Percentiles rank a stretch among this genome's conserved stretches.
Evolutionary conservation across 2,888 invertebrate species (phyloP).

Genomic region (Petrophora chlorosata): DNA sequence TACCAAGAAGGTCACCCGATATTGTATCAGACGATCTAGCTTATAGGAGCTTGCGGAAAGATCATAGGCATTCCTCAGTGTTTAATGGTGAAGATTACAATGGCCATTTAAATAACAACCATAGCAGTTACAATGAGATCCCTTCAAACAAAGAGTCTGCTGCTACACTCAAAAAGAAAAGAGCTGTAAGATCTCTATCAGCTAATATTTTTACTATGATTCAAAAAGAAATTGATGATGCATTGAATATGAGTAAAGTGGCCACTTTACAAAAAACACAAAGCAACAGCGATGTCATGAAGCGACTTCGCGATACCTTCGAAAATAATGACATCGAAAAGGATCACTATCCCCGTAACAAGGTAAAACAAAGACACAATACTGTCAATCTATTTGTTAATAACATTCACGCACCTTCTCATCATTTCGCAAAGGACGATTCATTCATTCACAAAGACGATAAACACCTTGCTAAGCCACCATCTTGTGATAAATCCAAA

Average conservation of each 20-base stretch:
- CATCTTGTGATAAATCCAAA: constrained; percentile 80
- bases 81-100: constrained; percentile 76
- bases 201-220: constrained; percentile 92
- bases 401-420: constrained; percentile 72
- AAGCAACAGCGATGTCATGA: constrained; percentile 85
- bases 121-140: constrained; percentile 60
- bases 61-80: constrained; percentile 84
- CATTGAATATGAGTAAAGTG: constrained; percentile 77
- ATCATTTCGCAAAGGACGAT: constrained; percentile 80
- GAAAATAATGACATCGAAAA: constrained; percentile 74
- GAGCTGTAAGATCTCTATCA: constrained; percentile 91
- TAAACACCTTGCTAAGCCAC: constrained; percentile 75
- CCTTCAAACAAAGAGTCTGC: constrained; percentile 64
- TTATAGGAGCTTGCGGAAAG: constrained; percentile 92
- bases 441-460: constrained; percentile 79
- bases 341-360: constrained; percentile 74
- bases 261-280: constrained; percentile 84
- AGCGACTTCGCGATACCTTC: constrained; percentile 72
- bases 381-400: constrained; percentile 78
- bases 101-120: constrained; percentile 76
- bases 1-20: constrained; percentile 89
- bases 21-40: constrained; percentile 94
- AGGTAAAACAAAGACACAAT: constrained; percentile 81
- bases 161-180: constrained; percentile 86
- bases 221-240: constrained; percentile 86